phyloP scores from a whole-genome alignment of 2,888 invertebrate species.

The Polyommatus iphigenia region DNA sequence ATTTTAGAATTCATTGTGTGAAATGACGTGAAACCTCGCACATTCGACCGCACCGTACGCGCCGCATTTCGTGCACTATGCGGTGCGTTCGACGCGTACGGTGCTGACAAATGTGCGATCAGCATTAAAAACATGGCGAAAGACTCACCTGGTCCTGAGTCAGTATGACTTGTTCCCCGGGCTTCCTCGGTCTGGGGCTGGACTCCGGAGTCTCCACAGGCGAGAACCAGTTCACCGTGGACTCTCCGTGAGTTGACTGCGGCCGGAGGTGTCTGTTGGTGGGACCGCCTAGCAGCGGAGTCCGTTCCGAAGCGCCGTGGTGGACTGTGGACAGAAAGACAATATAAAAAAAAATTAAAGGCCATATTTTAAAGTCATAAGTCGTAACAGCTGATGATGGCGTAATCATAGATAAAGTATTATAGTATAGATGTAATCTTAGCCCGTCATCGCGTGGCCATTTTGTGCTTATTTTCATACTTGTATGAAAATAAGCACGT shows the following conservation, averaged over 20 bases:
- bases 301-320: constrained; percentile 51
- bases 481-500: too few relatives aligned
- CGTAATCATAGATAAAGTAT: too few relatives aligned
- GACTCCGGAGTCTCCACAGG: constrained; percentile 84
- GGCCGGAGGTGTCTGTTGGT: constrained; percentile 47
- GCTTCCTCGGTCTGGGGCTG: constrained; percentile 56
- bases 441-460: too few relatives aligned
- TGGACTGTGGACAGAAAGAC: constrained; percentile 34
- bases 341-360: neutral
- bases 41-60: too few relatives aligned
- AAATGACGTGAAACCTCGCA: too few relatives aligned
- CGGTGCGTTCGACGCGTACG: too few relatives aligned
- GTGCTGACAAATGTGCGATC: neutral
- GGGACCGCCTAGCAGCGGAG: constrained; percentile 51
- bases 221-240: constrained; percentile 86
- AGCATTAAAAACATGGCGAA: neutral
- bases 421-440: too few relatives aligned
- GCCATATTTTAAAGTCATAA: too few relatives aligned
- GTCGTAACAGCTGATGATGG: too few relatives aligned
- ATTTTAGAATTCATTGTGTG: too few relatives aligned
- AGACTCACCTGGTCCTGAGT: constrained; percentile 65
- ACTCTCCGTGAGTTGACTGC: constrained; percentile 80
- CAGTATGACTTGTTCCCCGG: constrained; percentile 56
- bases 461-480: too few relatives aligned
- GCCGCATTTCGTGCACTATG: too few relatives aligned